phyloP scores from a whole-genome alignment of 2,113 vertebrate genomes.

The Halcyon malimbica region DNA sequence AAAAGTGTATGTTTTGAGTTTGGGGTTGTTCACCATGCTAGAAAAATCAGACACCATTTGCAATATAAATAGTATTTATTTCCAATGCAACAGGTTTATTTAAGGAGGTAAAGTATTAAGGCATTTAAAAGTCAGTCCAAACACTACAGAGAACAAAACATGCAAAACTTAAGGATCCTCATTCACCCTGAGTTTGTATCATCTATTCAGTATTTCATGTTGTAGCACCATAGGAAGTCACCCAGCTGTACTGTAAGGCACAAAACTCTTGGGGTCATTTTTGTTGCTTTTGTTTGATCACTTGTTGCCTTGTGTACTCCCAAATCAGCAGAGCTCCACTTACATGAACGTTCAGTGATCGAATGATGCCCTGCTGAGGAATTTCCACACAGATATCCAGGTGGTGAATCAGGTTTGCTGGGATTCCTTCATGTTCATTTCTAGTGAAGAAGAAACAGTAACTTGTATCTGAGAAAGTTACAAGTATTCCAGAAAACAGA shows the following conservation, averaged over 20 bases:
- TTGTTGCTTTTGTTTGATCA: constrained; percentile 35
- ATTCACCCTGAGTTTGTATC: not conserved
- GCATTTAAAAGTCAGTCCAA: constrained; percentile 55
- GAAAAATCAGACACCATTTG: not conserved
- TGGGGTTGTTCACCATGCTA: not conserved
- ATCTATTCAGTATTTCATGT: not conserved
- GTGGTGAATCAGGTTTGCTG: constrained; percentile 90
- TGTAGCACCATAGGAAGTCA: constrained; percentile 34
- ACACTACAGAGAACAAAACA: constrained; percentile 19
- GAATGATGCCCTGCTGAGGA: constrained; percentile 91
- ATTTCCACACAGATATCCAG: constrained; percentile 96
- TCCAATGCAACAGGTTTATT: constrained; percentile 20
- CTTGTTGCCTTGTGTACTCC: constrained; percentile 93
- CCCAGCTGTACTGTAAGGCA: not conserved
- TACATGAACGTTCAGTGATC: constrained; percentile 95
- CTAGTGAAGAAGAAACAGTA: constrained; percentile 66
- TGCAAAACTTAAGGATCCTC: constrained; percentile 21
- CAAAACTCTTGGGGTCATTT: not conserved
- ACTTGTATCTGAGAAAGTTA: not conserved
- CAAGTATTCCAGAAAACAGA: not conserved
- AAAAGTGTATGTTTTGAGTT: not conserved
- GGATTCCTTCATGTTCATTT: constrained; percentile 94
- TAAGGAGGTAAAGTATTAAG: constrained; percentile 62
- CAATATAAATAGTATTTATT: constrained; percentile 64
- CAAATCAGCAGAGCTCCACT: constrained; percentile 95